A percentile compares a stretch with the other conserved stretches of the same genome.
Conservation (phyloP, 2,888 invertebrate species). For the Agriopis marginaria region DNA sequence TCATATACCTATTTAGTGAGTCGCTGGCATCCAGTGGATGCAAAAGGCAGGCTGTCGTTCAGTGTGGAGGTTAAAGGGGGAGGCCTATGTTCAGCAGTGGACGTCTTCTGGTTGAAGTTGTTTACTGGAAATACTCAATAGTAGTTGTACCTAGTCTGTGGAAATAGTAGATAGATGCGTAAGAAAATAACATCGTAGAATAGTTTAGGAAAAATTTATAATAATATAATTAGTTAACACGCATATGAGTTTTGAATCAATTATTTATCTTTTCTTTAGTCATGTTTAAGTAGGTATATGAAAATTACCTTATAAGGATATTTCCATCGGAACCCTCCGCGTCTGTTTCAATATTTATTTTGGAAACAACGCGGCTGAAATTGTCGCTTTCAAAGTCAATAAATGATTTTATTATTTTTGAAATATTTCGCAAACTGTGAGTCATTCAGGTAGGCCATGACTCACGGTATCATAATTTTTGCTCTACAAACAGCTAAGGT, state of each 20-base stretch:
- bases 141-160: no score
- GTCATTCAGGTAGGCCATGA: conserved; percentile 32
- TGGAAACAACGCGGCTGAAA: conserved; percentile 22
- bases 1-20: background rate
- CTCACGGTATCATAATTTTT: conserved; percentile 32
- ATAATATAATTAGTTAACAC: no score
- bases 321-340: background rate
- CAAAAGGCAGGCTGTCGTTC: no score
- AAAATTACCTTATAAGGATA: conserved; percentile 9
- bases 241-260: no score
- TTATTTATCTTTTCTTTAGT: background rate
- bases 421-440: conserved; percentile 19
- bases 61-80: no score
- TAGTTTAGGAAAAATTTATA: no score
- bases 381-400: background rate
- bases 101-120: no score
- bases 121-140: no score
- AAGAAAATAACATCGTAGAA: no score
- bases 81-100: no score
- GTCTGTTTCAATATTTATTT: conserved; percentile 18
- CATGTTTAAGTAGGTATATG: background rate
- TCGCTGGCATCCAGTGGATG: no score
- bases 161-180: no score
- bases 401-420: conserved; percentile 24
- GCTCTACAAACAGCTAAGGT: conserved; percentile 19